Base-by-base conservation (phyloP, 2,797 vertebrate species). In the Melanogrammus aeglefinus region DNA sequence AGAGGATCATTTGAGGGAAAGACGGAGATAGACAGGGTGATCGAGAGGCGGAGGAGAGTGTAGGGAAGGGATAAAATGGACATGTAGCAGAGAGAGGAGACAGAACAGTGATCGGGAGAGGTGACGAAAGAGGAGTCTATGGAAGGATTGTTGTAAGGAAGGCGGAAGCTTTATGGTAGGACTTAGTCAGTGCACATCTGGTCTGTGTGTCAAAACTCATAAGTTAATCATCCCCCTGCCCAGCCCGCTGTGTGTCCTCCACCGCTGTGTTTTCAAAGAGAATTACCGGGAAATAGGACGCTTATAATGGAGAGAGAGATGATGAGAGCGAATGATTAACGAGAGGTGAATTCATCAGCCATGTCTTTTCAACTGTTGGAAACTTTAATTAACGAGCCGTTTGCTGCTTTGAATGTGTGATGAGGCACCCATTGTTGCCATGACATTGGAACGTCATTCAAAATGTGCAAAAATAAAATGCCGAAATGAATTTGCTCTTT, bases 161-260 rank as follows among this genome's bases (percentile, higher is more conserved):
- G 16, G 47, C 6, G 47, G 16, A 0, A 0, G 16, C 6, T 51
- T 21, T 4, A 39, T 39, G 6, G 47, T 51, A 12, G 18, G 47
- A 51, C 4, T 51, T 16, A 51, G 47, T 21, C 47, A 51, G 16
- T 6, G 47, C 77, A 83, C 85, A 83, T 84, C 85, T 88, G 81
- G 47, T 21, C 57, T 24, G 69, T 76, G 79, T 87, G 80, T 88
- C 84, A 85, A 77, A 84, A 88, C 86, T 87, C 85, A 83, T 82
- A 84, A 84, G 66, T 79, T 84, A 87, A 80, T 89, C 80, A 88
- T 88, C 66, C 81, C 70, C 81, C 81, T 35, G 72, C 24, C 70
- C 44, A 69, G 84, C 79, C 76, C 63, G 79, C 77, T 74, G 77
- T 51, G 76, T 82, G 86, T 78, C 84, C 85, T 88, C 83, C 82